Conservation (phyloP, 2,797 vertebrate genomes). For the Phoebastria nigripes region DNA sequence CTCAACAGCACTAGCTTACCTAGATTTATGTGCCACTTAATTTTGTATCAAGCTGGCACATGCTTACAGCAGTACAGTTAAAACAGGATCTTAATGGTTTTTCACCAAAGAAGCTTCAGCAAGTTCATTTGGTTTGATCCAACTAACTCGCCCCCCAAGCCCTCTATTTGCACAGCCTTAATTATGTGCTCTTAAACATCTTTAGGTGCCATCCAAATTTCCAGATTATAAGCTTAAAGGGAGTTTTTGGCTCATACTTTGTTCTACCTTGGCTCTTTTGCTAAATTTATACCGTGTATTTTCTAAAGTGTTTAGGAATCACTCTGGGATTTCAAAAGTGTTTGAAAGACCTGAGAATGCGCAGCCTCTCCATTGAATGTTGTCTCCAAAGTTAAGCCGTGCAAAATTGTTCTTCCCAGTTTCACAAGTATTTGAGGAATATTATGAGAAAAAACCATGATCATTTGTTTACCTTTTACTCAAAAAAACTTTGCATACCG, state of each 20-base stretch:
- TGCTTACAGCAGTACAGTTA: background rate
- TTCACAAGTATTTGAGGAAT: background rate
- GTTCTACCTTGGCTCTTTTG: background rate
- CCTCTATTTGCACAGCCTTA: background rate
- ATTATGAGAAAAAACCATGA: background rate
- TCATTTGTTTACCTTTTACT: background rate
- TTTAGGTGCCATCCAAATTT: background rate
- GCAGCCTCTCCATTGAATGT: background rate
- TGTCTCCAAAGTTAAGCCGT: background rate
- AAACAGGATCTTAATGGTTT: background rate
- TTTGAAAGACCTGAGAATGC: background rate
- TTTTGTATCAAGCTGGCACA: background rate
- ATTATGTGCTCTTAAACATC: background rate
- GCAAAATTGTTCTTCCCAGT: background rate
- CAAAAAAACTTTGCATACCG: background rate
- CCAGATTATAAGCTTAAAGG: background rate
- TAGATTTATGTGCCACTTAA: background rate
- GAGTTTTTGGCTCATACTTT: background rate
- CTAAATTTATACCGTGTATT: background rate
- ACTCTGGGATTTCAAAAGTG: background rate
- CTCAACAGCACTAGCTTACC: background rate
- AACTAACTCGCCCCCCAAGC: background rate
- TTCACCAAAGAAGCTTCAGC: background rate
- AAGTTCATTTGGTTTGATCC: background rate
- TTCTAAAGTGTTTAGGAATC: background rate